Evolutionary conservation across 2,888 invertebrate genomes (phyloP), one percentile per base, ranked within the genome.

Genomic region (Agrochola macilenta): DNA sequence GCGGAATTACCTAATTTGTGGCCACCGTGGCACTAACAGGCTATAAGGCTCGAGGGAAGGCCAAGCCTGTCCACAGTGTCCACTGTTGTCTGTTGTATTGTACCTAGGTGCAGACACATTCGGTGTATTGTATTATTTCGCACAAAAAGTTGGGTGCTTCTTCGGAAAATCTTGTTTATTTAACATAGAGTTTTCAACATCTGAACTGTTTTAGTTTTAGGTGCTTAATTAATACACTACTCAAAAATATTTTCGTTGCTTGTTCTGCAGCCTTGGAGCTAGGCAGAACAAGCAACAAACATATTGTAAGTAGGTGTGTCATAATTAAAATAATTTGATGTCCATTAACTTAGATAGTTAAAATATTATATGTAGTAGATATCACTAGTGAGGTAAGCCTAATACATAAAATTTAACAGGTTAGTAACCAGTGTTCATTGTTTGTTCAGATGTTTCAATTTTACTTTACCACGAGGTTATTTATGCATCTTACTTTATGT

Each of bases 1-100:
- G 61, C 58, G 66, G 14, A 70, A 54, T 26, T 79, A 76, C 76
- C 83, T 79, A 76, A 79, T 83, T 79, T 76, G 76, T 66, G 79
- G 57, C 43, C 20, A 5, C 26, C 11, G 66, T 63, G 52, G 30
- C 66, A 30, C 69, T 61, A 60, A 61, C 63, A 65, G 79, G 79
- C 83, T 20, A 63, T 70, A 39, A 46, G 65, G 73, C 76, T 61
- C 82, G 64, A 63, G 83, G 82, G 63, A 76, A 73, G 79, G 82
- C 72, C 82, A 64, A 54, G 66, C 80, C 66, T 63, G 69, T 60
- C 66, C 43, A 61, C 61, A n/a, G 79, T 30, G 57, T 26, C 39
- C 14, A 9, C 23, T 17, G 69, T 5, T 23, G 68, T 23, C 68
- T 68, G 30, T 43, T 14, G 52, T 49, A 8, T 17, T 46, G 23